These are phyloP conservation scores for Drosophila vallismaia DNA, from an alignment of 2,888 invertebrate genomes.

Conservation along the genomic window DNA sequence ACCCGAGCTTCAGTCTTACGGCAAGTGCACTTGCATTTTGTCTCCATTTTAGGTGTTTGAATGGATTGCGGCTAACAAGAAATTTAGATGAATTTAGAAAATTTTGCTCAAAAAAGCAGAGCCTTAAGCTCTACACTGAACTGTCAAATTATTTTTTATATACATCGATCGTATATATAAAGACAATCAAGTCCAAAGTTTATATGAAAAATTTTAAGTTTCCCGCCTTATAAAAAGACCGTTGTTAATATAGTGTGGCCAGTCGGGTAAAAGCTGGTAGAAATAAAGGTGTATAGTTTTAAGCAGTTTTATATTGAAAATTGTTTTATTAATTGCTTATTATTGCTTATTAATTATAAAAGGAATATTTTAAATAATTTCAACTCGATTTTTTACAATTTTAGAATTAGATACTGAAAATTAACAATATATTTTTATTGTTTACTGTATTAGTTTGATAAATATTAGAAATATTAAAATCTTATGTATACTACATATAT, in stretches of 20 bases:
- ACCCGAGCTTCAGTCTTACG: conserved; percentile 86
- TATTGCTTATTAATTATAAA: too few relatives aligned
- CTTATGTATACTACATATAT: too few relatives aligned
- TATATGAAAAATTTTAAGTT: background rate
- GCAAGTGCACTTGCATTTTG: conserved; percentile 16
- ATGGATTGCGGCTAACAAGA: background rate
- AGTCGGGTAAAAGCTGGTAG: background rate
- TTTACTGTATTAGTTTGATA: too few relatives aligned
- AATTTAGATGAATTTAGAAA: conserved; percentile 11
- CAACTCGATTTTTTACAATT: too few relatives aligned
- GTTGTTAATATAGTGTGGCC: conserved; percentile 15
- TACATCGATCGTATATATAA: background rate
- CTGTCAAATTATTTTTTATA: background rate
- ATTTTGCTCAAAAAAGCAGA: background rate
- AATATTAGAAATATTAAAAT: too few relatives aligned
- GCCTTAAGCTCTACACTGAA: background rate
- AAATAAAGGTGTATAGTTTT: conserved; percentile 6
- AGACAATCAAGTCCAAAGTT: background rate
- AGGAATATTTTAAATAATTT: too few relatives aligned
- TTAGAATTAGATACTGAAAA: too few relatives aligned
- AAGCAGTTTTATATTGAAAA: background rate
- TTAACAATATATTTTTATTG: too few relatives aligned
- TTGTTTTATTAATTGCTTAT: too few relatives aligned
- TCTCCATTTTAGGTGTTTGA: conserved; percentile 12
- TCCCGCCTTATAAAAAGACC: conserved; percentile 13